Conservation (phyloP, 2,888 invertebrate species). For the Lepidochrysops patricia region DNA sequence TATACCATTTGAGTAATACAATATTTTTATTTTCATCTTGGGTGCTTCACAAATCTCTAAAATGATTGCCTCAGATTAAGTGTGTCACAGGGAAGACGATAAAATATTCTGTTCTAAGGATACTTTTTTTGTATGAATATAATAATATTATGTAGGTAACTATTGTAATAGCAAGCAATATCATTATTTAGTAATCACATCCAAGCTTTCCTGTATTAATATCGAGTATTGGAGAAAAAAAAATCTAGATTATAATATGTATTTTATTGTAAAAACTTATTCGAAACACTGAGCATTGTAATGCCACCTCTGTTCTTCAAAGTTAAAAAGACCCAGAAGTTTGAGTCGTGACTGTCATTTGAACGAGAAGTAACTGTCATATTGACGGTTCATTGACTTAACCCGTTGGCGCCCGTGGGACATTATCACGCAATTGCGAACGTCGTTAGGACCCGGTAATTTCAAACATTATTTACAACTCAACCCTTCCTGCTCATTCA, state of each 20-base stretch:
- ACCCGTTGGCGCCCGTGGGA: background rate
- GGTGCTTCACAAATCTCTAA: too few relatives aligned
- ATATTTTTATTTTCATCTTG: too few relatives aligned
- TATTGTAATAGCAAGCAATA: too few relatives aligned
- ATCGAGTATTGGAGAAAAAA: too few relatives aligned
- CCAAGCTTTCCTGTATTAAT: too few relatives aligned
- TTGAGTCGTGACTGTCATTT: background rate
- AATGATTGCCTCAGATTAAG: too few relatives aligned
- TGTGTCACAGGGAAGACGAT: too few relatives aligned
- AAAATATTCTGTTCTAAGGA: too few relatives aligned
- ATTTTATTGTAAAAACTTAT: background rate
- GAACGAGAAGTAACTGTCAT: background rate
- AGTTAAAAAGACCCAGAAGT: conserved; percentile 1
- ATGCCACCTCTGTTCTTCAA: background rate
- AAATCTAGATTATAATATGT: background rate
- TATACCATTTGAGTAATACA: too few relatives aligned
- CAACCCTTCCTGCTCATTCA: background rate
- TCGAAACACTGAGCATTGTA: background rate
- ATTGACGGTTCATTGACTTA: background rate
- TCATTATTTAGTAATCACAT: too few relatives aligned
- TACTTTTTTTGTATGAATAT: too few relatives aligned
- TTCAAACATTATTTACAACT: background rate
- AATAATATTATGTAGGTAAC: too few relatives aligned
- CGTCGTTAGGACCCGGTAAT: background rate
- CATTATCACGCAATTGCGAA: background rate